Base-by-base conservation (phyloP, 2,797 vertebrate species). In the Masticophis lateralis region DNA sequence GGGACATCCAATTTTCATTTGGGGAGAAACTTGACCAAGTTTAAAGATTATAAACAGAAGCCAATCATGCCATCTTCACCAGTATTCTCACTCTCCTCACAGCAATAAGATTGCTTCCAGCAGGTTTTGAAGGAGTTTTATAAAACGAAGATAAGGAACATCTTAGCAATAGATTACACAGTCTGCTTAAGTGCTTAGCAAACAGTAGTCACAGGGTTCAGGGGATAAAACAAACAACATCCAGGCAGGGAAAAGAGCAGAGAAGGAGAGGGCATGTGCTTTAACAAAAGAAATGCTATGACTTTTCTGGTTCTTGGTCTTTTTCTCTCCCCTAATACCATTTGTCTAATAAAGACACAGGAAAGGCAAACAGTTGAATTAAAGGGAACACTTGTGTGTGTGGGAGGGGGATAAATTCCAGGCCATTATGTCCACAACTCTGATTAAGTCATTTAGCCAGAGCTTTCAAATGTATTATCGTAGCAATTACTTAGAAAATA, bases 181-280 rank as follows among this genome's bases (percentile, higher is more conserved):
- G 93, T 88, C 92, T 91, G 94, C 95, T 96, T 96, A 97, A 97
- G 96, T 1, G 18, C 96, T 97, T 96, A 95, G 95, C 96, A 95
- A 96, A 96, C 95, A 96, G 94, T 94, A 96, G 93, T 96, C 96
- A 96, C 93, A 96, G 91, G 92, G 92, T 2, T n/a, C 22, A 89
- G 92, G 6, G 91, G 91, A 95, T 79, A 92, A 96, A 94, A 18
- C 79, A 95, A 60, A 60, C 95, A 60, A 55, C 93, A 92, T 53
- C 66, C 47, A 61, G 92, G 16, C 90, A 66, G 79, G 57, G 88
- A 89, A 89, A 37, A 43, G 47, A 51, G 55, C 51, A 91, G 92
- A 43, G 53, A 43, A 59, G 28, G 61, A 53, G 66, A 0, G 0
- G 37, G 51, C 18, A 47, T 91, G 93, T 0, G 0, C 69, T 74